These are phyloP conservation scores for Hyposoter didymator DNA, from an alignment of 2,888 invertebrate species.

Conservation along the genomic window DNA sequence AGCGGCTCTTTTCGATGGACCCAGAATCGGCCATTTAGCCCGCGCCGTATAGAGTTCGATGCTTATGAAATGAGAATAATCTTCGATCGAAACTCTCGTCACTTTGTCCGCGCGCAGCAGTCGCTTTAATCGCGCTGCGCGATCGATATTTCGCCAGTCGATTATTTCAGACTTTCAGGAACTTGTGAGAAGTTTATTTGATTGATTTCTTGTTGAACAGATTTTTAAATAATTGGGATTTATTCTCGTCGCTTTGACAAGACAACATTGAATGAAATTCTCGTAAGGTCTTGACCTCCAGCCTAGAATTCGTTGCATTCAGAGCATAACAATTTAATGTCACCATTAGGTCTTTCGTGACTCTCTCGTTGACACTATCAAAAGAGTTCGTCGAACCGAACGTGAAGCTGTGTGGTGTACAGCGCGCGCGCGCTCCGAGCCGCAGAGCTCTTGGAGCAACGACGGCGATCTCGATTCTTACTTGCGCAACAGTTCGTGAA, in stretches of 20 bases:
- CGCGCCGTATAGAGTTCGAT: neutral
- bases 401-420: constrained; percentile 42
- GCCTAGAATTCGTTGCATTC: constrained; percentile 22
- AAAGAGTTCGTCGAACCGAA: constrained; percentile 67
- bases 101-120: neutral
- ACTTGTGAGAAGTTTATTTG: neutral
- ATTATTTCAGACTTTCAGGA: neutral
- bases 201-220: neutral
- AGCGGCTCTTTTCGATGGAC: neutral
- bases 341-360: constrained; percentile 61
- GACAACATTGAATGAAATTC: constrained; percentile 1
- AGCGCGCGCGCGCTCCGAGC: neutral
- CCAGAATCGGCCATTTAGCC: neutral
- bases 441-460: constrained; percentile 43
- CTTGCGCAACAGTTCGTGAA: constrained; percentile 70
- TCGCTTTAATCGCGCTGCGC: neutral
- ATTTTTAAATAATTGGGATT: neutral
- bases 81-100: neutral
- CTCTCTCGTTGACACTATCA: constrained; percentile 68
- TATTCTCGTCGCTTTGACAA: neutral
- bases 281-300: constrained; percentile 27
- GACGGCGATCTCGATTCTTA: constrained; percentile 66
- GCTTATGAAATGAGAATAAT: constrained; percentile 12
- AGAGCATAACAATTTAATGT: constrained; percentile 50
- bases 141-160: neutral